Conservation (phyloP, 2,888 invertebrate species). For the Lapara coniferarum region DNA sequence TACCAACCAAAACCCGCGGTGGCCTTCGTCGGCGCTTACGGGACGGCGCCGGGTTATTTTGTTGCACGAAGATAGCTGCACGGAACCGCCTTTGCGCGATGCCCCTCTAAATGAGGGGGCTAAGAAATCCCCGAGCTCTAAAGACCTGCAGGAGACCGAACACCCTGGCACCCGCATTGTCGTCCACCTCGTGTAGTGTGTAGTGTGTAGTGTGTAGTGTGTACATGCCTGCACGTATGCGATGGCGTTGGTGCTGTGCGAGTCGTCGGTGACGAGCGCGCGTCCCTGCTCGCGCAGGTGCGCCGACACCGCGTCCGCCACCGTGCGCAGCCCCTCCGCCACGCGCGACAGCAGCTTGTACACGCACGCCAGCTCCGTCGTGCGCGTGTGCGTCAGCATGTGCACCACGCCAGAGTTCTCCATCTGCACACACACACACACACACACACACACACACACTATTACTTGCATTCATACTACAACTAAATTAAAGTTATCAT, state of each 20-base stretch:
- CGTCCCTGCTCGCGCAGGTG: slow-evolving; percentile 98
- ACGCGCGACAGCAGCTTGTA: slow-evolving; percentile 98
- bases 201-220: no score
- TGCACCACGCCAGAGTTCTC: slow-evolving; percentile 99
- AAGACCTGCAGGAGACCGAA: no score
- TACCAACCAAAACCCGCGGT: no score
- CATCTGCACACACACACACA: slow-evolving; percentile 86
- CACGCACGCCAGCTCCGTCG: slow-evolving; percentile 98
- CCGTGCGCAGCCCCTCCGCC: slow-evolving; percentile 95
- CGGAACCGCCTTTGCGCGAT: no score
- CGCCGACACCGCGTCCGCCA: slow-evolving; percentile 97
- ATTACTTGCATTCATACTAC: background rate
- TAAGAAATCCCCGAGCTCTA: no score
- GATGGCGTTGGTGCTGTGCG: slow-evolving; percentile 95
- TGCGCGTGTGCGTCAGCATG: slow-evolving; percentile 98
- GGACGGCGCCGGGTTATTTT: no score
- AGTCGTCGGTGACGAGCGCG: slow-evolving; percentile 96
- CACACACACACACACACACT: background rate
- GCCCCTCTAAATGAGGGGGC: no score
- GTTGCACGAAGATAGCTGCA: no score
- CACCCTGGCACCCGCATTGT: no score
- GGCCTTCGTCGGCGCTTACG: no score
- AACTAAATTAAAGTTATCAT: background rate
- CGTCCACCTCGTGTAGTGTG: background rate
- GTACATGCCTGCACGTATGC: slow-evolving; percentile 91